A percentile compares a stretch with the other conserved stretches of the same genome.
These are phyloP conservation scores for Rynchops niger DNA, from an alignment of 2,113 vertebrate species.

Conservation along the genomic window DNA sequence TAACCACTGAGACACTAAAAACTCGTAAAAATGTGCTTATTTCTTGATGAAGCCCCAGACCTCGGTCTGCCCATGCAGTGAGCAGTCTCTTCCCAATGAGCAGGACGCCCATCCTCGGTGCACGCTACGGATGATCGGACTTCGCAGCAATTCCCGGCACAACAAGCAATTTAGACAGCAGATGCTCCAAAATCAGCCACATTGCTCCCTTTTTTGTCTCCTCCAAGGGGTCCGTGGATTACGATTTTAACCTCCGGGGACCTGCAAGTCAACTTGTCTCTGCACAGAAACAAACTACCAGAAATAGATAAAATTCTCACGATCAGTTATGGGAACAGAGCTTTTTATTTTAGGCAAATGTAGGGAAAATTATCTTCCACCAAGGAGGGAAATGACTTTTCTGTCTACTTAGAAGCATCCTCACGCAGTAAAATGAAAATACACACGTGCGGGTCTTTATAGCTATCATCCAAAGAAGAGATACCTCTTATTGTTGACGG, in stretches of 20 bases:
- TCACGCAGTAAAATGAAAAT: not conserved
- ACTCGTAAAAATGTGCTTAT: not conserved
- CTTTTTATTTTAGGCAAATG: not conserved
- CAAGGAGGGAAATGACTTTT: not conserved
- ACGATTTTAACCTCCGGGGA: not conserved
- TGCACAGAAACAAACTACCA: not conserved
- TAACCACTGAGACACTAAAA: not conserved
- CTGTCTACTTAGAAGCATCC: not conserved
- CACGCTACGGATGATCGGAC: not conserved
- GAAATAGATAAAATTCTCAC: not conserved
- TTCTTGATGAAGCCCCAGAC: not conserved
- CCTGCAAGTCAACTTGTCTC: not conserved
- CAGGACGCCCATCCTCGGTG: fast-evolving
- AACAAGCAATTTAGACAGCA: not conserved
- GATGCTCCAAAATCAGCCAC: not conserved
- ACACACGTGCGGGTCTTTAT: not conserved
- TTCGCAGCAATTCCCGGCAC: not conserved
- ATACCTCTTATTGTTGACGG: not conserved
- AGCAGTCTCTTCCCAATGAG: not conserved
- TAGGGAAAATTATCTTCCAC: not conserved
- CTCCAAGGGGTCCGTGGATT: not conserved
- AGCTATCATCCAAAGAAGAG: not conserved
- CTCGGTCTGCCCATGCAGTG: not conserved
- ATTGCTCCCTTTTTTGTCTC: not conserved
- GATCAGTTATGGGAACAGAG: not conserved